Conservation (phyloP, 2,113 vertebrate species). For the Cephalopterus ornatus region DNA sequence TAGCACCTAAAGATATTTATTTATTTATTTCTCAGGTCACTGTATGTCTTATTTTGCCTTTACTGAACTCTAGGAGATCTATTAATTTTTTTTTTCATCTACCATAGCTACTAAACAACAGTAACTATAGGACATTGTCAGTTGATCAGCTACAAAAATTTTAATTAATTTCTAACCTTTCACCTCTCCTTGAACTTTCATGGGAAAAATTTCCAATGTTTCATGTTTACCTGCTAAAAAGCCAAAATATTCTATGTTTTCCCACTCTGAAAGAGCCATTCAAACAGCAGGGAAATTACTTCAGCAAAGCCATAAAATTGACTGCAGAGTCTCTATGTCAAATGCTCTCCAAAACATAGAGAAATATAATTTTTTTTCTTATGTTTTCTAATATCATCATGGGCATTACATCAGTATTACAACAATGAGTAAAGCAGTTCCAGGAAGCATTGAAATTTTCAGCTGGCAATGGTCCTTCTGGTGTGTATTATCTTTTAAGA, state of each 20-base stretch:
- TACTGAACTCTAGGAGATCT: neutral
- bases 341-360: neutral
- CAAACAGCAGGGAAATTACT: neutral
- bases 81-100: neutral
- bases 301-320: neutral
- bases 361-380: neutral
- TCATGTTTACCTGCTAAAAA: neutral
- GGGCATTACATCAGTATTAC: neutral
- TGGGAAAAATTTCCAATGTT: neutral
- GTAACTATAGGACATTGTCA: neutral
- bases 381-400: neutral
- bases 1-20: neutral
- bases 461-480: constrained; percentile 26
- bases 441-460: neutral
- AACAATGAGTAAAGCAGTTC: neutral
- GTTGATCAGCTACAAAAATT: neutral
- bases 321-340: neutral
- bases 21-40: neutral
- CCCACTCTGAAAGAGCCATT: neutral
- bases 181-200: neutral
- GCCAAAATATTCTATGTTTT: neutral
- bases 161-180: neutral
- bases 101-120: neutral
- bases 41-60: neutral
- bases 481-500: neutral